Percentiles rank a stretch among this genome's conserved stretches.
Evolutionary conservation across 1,140 invertebrate species (phyloP).

Genomic region (Ylistrum balloti): DNA sequence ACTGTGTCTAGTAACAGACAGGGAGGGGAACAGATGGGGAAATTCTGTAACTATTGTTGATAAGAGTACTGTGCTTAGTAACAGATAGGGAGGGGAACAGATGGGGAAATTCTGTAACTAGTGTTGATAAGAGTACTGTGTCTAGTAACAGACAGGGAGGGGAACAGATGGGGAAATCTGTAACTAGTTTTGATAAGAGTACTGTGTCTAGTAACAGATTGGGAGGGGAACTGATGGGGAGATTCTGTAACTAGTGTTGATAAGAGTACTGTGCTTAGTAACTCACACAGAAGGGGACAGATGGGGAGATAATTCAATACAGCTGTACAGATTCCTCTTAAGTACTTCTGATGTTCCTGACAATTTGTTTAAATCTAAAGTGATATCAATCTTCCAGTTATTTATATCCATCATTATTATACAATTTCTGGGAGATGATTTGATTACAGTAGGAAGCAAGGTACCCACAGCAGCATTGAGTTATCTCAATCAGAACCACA

Average conservation of each 20-base stretch:
- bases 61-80: not conserved
- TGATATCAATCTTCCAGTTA: not conserved
- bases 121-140: not conserved
- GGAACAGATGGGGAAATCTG: not conserved
- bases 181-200: not conserved
- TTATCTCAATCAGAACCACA: not conserved
- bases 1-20: not conserved
- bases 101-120: no score
- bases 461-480: not conserved
- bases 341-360: slow-evolving; percentile 16
- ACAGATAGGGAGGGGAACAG: no score
- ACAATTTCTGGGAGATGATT: not conserved
- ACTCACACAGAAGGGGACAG: not conserved
- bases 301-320: not conserved
- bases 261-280: not conserved
- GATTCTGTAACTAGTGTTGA: not conserved
- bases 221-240: not conserved
- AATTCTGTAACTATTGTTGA: not conserved
- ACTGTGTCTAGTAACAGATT: not conserved
- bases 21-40: not conserved
- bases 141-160: no score
- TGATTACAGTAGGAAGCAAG: not conserved
- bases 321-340: not conserved
- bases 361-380: slow-evolving; percentile 40
- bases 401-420: not conserved